Evolutionary conservation across 2,888 invertebrate genomes (phyloP).

Genomic region (Drosophila subquinaria): DNA sequence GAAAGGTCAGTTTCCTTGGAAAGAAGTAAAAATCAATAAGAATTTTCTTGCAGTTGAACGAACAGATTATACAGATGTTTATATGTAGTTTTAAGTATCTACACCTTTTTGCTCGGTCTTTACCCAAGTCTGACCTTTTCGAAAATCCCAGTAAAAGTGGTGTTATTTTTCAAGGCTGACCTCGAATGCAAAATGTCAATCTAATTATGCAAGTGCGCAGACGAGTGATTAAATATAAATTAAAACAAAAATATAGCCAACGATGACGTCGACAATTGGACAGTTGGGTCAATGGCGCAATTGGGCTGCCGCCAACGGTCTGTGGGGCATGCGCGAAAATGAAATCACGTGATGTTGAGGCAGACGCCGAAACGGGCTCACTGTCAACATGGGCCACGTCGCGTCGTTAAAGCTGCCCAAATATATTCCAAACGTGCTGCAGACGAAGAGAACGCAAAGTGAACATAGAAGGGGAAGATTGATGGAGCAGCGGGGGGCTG

Average conservation of each 20-base stretch:
- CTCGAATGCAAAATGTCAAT: constrained; percentile 48
- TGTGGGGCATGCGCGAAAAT: constrained; percentile 64
- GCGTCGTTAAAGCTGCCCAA: constrained; percentile 4
- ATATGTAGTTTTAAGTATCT: neutral
- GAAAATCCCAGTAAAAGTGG: neutral
- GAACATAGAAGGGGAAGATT: neutral
- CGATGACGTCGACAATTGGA: constrained; percentile 43
- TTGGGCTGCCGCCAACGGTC: constrained; percentile 1
- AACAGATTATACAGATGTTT: neutral
- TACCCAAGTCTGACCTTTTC: neutral
- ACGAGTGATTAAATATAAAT: neutral
- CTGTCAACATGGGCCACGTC: constrained; percentile 21
- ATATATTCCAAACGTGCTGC: constrained; percentile 12
- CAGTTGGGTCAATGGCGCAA: constrained; percentile 55
- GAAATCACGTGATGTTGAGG: constrained; percentile 71
- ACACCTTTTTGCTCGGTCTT: neutral
- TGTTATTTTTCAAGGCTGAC: constrained; percentile 16
- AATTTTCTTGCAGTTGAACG: neutral
- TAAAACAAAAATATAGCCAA: neutral
- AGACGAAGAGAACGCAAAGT: constrained; percentile 1
- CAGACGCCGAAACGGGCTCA: constrained; percentile 34
- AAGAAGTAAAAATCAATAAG: constrained; percentile 6
- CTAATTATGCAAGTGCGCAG: constrained; percentile 32
- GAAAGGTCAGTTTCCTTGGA: neutral
- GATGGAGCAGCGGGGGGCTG: neutral